Conservation (phyloP, 1,140 invertebrate species). For the Bombyx mandarina region DNA sequence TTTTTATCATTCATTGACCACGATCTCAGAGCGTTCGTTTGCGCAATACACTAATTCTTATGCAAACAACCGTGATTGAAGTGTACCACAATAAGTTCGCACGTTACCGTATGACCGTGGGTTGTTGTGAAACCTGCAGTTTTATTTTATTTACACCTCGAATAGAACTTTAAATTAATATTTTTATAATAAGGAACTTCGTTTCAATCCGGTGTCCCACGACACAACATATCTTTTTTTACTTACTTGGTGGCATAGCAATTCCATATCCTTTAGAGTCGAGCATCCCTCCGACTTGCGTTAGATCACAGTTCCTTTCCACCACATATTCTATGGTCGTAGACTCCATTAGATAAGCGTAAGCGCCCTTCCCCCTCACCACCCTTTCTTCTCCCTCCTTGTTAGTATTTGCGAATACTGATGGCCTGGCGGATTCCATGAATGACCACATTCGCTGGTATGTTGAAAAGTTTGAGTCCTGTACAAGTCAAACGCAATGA, state of each 20-base stretch:
- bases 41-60: too few relatives aligned
- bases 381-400: conserved; percentile 89
- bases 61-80: too few relatives aligned
- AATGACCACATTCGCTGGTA: conserved; percentile 95
- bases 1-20: too few relatives aligned
- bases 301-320: conserved; percentile 91
- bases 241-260: conserved; percentile 91
- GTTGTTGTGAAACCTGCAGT: too few relatives aligned
- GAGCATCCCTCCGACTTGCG: conserved; percentile 89
- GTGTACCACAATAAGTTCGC: too few relatives aligned
- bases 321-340: conserved; percentile 93
- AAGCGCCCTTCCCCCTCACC: conserved; percentile 86
- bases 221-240: too few relatives aligned
- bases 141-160: too few relatives aligned
- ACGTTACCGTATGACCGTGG: too few relatives aligned
- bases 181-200: too few relatives aligned
- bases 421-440: conserved; percentile 88
- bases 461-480: conserved; percentile 93
- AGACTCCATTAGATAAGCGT: conserved; percentile 95
- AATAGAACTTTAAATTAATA: too few relatives aligned
- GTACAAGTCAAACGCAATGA: background rate
- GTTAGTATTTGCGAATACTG: conserved; percentile 89
- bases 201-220: too few relatives aligned
- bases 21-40: too few relatives aligned
- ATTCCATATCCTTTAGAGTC: conserved; percentile 95